phyloP scores from a whole-genome alignment of 1,140 invertebrate genomes.

The Microplitis demolitor region DNA sequence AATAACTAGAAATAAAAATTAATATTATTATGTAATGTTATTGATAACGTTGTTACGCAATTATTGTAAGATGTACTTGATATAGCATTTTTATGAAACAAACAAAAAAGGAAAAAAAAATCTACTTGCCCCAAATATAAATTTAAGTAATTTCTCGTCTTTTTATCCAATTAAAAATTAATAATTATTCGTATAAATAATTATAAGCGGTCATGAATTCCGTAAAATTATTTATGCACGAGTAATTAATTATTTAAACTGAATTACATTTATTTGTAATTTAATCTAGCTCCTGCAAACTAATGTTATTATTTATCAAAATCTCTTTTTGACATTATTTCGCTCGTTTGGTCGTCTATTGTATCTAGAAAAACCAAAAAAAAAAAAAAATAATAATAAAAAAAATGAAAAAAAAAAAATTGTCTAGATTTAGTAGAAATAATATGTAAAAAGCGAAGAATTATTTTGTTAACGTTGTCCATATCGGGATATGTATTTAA shows the following conservation, averaged over 20 bases:
- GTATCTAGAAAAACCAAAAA: constrained; percentile 12
- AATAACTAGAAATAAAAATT: constrained; percentile 46
- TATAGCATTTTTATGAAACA: constrained; percentile 45
- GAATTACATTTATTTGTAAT: too few species aligned
- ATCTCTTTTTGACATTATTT: not conserved
- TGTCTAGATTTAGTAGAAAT: constrained; percentile 34
- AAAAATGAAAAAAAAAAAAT: constrained; percentile 19
- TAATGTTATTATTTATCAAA: not conserved
- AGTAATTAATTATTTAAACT: too few species aligned
- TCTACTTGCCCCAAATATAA: not conserved
- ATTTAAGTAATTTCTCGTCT: too few species aligned
- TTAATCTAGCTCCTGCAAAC: too few species aligned
- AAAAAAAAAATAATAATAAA: not conserved
- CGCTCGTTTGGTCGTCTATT: not conserved
- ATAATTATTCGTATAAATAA: too few species aligned
- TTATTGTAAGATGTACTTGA: constrained; percentile 39
- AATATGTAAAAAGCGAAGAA: constrained; percentile 36
- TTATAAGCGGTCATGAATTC: too few species aligned
- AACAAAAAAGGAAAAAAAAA: constrained; percentile 28
- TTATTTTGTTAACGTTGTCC: constrained; percentile 43
- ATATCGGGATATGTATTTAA: constrained; percentile 35
- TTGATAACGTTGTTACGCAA: constrained; percentile 36
- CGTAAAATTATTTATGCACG: too few species aligned
- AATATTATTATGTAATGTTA: constrained; percentile 44
- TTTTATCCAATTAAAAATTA: too few species aligned